These are phyloP conservation scores for Erebia epiphron DNA, from an alignment of 2,888 invertebrate genomes.

Conservation along the genomic window DNA sequence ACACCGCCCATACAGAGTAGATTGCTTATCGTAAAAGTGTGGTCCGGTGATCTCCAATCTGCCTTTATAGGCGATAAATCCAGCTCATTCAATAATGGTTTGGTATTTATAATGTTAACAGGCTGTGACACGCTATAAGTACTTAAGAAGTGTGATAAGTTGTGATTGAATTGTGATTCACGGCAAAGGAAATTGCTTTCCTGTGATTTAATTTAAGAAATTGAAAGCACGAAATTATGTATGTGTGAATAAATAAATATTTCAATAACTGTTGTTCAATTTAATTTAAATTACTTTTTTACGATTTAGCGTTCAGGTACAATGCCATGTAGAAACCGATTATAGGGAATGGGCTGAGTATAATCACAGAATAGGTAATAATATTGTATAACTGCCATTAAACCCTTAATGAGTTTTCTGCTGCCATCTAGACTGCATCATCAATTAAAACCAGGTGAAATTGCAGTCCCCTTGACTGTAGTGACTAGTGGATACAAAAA, in stretches of 20 bases:
- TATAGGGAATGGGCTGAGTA: too few relatives aligned
- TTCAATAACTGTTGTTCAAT: too few relatives aligned
- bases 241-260: neutral
- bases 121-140: conserved; percentile 55
- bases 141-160: conserved; percentile 16
- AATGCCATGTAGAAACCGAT: too few relatives aligned
- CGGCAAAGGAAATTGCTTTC: neutral
- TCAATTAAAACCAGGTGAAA: too few relatives aligned
- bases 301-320: too few relatives aligned
- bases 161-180: conserved; percentile 24
- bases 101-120: conserved; percentile 71
- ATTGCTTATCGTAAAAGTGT: conserved; percentile 78
- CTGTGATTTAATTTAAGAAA: neutral
- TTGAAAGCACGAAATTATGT: neutral
- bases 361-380: too few relatives aligned
- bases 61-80: conserved; percentile 73
- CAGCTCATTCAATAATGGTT: conserved; percentile 70
- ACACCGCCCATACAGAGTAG: conserved; percentile 60
- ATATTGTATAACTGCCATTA: too few relatives aligned
- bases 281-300: too few relatives aligned
- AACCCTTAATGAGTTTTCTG: too few relatives aligned
- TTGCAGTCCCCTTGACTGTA: too few relatives aligned
- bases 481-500: too few relatives aligned
- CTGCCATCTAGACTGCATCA: too few relatives aligned
- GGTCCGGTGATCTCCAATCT: conserved; percentile 79